Evolutionary conservation across 2,797 vertebrate genomes (phyloP).

Genomic region (Vespertilio murinus): DNA sequence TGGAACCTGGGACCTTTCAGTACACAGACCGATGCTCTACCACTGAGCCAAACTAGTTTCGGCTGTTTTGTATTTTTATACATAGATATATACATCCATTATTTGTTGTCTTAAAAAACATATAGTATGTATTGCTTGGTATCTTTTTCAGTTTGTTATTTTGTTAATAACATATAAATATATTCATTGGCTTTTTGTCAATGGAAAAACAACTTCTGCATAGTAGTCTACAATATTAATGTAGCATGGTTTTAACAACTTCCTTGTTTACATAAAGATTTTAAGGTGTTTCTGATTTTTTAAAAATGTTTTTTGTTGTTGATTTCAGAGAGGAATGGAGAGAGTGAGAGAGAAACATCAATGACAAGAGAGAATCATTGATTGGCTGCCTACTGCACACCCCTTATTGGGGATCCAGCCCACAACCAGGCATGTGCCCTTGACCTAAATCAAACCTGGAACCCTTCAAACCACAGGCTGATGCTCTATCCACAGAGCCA

Average conservation of each 20-base stretch:
- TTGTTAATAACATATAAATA: not conserved
- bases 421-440: too few species aligned
- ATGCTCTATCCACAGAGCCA: too few species aligned
- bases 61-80: not conserved
- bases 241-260: not conserved
- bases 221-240: not conserved
- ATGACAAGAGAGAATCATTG: not conserved
- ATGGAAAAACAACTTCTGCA: not conserved
- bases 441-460: too few species aligned
- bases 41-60: too few species aligned
- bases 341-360: not conserved
- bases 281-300: not conserved
- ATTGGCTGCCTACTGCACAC: not conserved
- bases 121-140: not conserved
- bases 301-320: not conserved
- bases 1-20: too few species aligned
- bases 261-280: not conserved
- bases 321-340: not conserved
- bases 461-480: too few species aligned
- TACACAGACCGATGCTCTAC: too few species aligned
- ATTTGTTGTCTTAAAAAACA: not conserved
- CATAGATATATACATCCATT: not conserved
- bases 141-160: not conserved
- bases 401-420: too few species aligned
- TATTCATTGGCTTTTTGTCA: not conserved